phyloP scores from a whole-genome alignment of 1,140 invertebrate genomes.

The Aporrectodea caliginosa region DNA sequence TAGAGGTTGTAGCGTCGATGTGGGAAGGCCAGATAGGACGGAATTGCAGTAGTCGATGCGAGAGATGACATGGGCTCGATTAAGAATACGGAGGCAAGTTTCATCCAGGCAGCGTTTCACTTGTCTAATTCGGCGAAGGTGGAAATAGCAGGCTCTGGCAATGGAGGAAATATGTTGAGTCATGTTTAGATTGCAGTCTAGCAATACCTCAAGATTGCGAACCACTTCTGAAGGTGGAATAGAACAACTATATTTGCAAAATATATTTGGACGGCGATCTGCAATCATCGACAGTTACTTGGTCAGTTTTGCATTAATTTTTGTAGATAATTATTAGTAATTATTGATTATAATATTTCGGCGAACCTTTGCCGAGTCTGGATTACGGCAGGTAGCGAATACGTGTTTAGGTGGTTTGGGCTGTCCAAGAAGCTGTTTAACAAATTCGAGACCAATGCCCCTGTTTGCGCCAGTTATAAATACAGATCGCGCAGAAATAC shows the following conservation, averaged over 20 bases:
- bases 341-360: neutral
- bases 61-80: too few species aligned
- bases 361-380: slow-evolving; percentile 63
- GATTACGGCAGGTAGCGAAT: slow-evolving; percentile 71
- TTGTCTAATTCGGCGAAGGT: too few species aligned
- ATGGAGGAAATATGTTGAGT: too few species aligned
- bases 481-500: slow-evolving; percentile 51
- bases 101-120: too few species aligned
- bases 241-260: neutral
- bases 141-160: too few species aligned
- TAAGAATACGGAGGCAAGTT: too few species aligned
- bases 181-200: too few species aligned
- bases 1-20: too few species aligned
- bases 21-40: too few species aligned
- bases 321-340: neutral
- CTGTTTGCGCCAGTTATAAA: slow-evolving; percentile 83
- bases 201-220: too few species aligned
- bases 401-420: slow-evolving; percentile 62
- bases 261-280: neutral
- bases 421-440: slow-evolving; percentile 63
- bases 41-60: too few species aligned
- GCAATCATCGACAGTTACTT: neutral
- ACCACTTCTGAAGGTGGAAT: too few species aligned
- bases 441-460: slow-evolving; percentile 77
- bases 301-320: neutral